phyloP scores from a whole-genome alignment of 2,888 invertebrate species.

The Meiosimyza platycephala region DNA sequence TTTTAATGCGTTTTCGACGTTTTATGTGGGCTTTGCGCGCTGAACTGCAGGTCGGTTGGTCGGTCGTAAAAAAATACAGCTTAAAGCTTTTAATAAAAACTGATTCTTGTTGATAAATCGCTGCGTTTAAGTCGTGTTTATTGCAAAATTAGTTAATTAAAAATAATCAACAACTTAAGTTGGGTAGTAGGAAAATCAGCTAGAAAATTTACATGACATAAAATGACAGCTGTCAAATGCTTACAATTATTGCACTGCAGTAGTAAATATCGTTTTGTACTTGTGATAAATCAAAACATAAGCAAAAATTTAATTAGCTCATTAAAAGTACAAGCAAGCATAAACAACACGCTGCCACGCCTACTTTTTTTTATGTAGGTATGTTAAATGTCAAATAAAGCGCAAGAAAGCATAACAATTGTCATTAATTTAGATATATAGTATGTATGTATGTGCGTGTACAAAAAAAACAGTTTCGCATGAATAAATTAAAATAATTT shows the following conservation, averaged over 20 bases:
- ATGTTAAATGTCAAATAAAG: conserved; percentile 19
- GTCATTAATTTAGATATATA: too few relatives aligned
- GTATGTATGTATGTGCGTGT: background rate
- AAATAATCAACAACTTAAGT: background rate
- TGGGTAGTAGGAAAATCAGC: background rate
- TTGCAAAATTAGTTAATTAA: conserved; percentile 8
- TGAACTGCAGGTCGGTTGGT: background rate
- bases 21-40: conserved; percentile 9
- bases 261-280: too few relatives aligned
- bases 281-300: too few relatives aligned
- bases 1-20: background rate
- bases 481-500: conserved; percentile 37
- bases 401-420: conserved; percentile 8
- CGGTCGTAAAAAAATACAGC: background rate
- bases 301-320: conserved; percentile 17
- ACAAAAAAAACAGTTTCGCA: background rate
- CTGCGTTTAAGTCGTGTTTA: background rate
- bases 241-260: background rate
- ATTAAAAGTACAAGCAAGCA: conserved; percentile 3
- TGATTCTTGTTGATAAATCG: background rate
- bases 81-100: background rate
- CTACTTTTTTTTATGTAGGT: background rate
- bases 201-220: too few relatives aligned
- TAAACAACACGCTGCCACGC: background rate
- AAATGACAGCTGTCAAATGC: background rate